These are phyloP conservation scores for Anoplius nigerrimus DNA, from an alignment of 2,888 invertebrate genomes.

Conservation along the genomic window DNA sequence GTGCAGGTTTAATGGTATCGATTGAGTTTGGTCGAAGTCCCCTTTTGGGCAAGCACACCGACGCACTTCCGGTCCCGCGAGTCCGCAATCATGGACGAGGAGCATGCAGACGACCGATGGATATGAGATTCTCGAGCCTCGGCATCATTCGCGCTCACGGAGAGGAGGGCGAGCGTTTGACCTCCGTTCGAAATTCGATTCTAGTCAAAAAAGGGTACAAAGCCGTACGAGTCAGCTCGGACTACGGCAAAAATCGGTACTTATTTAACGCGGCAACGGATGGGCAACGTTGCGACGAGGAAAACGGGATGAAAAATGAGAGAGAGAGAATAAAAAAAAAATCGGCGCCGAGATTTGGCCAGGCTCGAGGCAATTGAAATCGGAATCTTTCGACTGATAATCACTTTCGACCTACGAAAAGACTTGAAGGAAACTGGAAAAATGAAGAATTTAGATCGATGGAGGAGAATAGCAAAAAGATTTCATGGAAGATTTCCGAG, in stretches of 20 bases:
- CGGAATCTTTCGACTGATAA: neutral
- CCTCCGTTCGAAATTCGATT: conserved; percentile 70
- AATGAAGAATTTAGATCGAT: neutral
- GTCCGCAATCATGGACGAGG: conserved; percentile 34
- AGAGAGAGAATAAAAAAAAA: too few species aligned
- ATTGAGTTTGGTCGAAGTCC: conserved; percentile 74
- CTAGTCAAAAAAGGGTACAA: conserved; percentile 75
- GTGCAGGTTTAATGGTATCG: conserved; percentile 68
- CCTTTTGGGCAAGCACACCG: conserved; percentile 75
- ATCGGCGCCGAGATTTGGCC: neutral
- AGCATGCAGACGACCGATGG: neutral
- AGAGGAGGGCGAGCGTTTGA: conserved; percentile 25
- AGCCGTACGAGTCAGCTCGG: conserved; percentile 58
- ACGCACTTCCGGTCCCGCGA: conserved; percentile 71
- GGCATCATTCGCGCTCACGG: conserved; percentile 21
- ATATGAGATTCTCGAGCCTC: conserved; percentile 19
- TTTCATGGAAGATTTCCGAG: too few species aligned
- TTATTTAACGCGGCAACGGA: conserved; percentile 56
- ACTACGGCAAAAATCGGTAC: conserved; percentile 69
- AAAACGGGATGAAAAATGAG: neutral
- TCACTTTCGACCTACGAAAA: neutral
- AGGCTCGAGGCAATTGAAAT: neutral
- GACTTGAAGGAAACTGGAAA: neutral
- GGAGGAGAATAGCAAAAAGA: too few species aligned
- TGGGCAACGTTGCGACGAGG: neutral